Evolutionary conservation across 1,140 invertebrate species (phyloP), one percentile per base, ranked within the genome.

Genomic region (Camponotus vicinus): DNA sequence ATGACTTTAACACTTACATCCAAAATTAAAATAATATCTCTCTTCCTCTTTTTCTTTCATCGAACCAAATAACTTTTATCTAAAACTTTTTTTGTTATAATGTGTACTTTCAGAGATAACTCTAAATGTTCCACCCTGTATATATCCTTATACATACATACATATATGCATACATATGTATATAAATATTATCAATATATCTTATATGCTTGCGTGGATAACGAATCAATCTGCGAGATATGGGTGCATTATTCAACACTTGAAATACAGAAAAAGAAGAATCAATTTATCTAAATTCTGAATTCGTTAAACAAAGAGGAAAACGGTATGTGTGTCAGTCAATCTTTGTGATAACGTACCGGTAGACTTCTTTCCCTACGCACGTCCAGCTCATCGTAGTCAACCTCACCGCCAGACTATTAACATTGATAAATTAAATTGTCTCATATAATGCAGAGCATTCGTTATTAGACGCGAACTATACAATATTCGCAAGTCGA

Each of bases 371-470:
- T 93, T 80, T 94, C 94, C 75, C 93, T 94, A 92, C 87, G 93
- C 78, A 93, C 90, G 91, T 95, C 94, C 93, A 94, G 92, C 89
- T 94, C 93, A 88, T 92, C 91, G 88, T 95, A 95, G 91, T 93
- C 94, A 94, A 93, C 93, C 90, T 95, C 94, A 92, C 93, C 94
- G 94, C 92, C 93, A 91, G 94, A 94, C 94, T 95, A 94, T 92
- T 90, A 89, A 93, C 87, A 92, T 92, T 91, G 83, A 61, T 75
- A 91, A 83, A 87, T 92, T 91, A 89, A 90, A 91, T 82, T 82
- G 42, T 69, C 73, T 83, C 82, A 32, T 88, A 85, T 49, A 55
- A 73, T 27, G 75, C 45, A 45, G 42, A 84, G 70, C 13, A 61
- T 77, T 85, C 79, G 61, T 40, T 87, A 57, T 89, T 55, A 89